Evolutionary conservation across 1,140 invertebrate species (phyloP).

Genomic region (Limonius californicus): DNA sequence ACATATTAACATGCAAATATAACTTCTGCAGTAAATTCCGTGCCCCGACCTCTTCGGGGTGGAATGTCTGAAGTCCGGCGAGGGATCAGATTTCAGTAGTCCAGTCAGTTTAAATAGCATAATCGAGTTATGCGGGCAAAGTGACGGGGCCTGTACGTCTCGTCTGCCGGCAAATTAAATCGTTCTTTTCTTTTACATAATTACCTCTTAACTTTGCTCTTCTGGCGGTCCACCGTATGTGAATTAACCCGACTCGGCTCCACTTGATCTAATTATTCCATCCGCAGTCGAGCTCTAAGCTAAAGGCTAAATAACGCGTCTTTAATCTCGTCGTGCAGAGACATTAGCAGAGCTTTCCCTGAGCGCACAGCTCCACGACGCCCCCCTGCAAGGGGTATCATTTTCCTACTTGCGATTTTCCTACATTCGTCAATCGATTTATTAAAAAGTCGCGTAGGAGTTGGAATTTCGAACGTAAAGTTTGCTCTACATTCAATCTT

Average conservation of each 20-base stretch:
- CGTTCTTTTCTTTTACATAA: constrained; percentile 46
- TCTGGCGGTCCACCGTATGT: constrained; percentile 37
- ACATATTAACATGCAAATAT: constrained; percentile 5
- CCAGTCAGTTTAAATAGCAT: constrained; percentile 29
- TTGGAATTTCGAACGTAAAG: no score
- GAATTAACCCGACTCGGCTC: constrained; percentile 37
- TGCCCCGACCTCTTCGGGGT: neutral
- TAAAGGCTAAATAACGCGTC: constrained; percentile 43
- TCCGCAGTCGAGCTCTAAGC: constrained; percentile 38
- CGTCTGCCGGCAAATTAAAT: constrained; percentile 40
- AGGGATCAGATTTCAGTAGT: constrained; percentile 37
- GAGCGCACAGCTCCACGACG: constrained; percentile 7
- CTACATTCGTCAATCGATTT: no score
- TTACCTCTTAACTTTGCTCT: constrained; percentile 44
- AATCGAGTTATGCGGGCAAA: constrained; percentile 35
- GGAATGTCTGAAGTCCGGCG: constrained; percentile 25
- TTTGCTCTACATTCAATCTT: no score
- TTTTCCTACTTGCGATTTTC: neutral
- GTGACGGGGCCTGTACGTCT: constrained; percentile 26
- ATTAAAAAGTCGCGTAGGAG: no score
- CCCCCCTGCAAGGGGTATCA: neutral
- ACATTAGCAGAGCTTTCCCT: constrained; percentile 29
- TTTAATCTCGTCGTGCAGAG: constrained; percentile 39
- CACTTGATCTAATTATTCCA: constrained; percentile 45
- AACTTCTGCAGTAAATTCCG: constrained; percentile 4